phyloP scores from a whole-genome alignment of 2,113 vertebrate species.

The Pterocles gutturalis region DNA sequence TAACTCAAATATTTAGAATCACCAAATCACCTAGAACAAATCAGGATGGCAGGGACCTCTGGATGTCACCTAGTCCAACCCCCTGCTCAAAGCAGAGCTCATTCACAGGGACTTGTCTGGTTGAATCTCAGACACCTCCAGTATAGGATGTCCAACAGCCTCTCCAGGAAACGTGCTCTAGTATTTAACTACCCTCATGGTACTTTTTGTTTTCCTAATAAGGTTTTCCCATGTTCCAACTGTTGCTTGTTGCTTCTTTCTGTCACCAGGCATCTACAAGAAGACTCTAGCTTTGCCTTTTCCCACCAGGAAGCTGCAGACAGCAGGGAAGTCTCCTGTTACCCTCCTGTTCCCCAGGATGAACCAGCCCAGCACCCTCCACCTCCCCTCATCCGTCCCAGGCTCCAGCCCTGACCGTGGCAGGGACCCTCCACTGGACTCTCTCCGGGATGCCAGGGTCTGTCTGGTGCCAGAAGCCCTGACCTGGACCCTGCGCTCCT shows the following conservation, averaged over 20 bases:
- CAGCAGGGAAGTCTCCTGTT: neutral
- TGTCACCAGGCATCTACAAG: neutral
- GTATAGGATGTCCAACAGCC: neutral
- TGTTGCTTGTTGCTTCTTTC: neutral
- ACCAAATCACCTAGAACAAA: neutral
- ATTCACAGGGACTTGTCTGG: neutral
- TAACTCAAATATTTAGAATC: neutral
- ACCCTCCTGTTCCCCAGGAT: neutral
- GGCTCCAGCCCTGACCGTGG: neutral
- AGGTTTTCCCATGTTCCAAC: neutral
- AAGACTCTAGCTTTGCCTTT: neutral
- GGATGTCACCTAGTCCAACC: neutral
- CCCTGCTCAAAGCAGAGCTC: neutral
- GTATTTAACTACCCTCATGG: neutral
- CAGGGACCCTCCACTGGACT: neutral
- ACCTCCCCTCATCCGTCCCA: fast-evolving
- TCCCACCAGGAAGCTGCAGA: neutral
- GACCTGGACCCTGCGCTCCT: neutral
- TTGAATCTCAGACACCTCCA: neutral
- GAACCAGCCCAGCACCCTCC: neutral
- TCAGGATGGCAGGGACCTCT: neutral
- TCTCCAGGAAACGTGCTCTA: neutral
- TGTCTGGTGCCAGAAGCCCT: neutral
- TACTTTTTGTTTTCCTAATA: neutral
- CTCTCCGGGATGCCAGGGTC: fast-evolving